Conservation (phyloP, 2,113 vertebrate species). For the Hiodon alosoides region DNA sequence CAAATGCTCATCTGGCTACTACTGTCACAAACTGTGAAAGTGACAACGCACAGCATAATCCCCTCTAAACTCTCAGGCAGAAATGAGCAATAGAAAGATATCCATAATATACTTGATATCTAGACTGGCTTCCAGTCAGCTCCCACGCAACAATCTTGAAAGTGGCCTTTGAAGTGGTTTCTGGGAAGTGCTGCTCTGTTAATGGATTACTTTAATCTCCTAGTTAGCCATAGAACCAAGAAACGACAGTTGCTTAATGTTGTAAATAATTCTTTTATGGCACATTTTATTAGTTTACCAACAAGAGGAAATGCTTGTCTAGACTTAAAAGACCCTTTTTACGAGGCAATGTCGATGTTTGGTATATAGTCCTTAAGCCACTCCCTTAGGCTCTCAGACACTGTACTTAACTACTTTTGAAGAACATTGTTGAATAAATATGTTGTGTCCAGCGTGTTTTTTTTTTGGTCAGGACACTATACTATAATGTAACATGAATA, state of each 20-base stretch:
- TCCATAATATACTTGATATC: background rate
- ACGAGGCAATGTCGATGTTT: slow-evolving; percentile 52
- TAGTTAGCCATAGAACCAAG: slow-evolving; percentile 51
- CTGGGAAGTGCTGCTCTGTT: slow-evolving; percentile 51
- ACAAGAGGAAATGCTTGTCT: slow-evolving; percentile 68
- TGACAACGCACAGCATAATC: slow-evolving; percentile 35
- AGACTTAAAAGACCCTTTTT: slow-evolving; percentile 59
- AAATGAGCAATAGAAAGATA: slow-evolving; percentile 32
- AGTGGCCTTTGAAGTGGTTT: slow-evolving; percentile 32
- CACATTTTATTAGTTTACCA: slow-evolving; percentile 65
- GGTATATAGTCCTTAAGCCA: slow-evolving; percentile 46
- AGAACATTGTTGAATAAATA: slow-evolving; percentile 42
- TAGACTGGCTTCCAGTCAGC: too few relatives aligned
- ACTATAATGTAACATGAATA: slow-evolving; percentile 16
- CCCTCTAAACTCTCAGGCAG: slow-evolving; percentile 36
- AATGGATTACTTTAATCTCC: slow-evolving; percentile 60
- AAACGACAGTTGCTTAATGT: slow-evolving; percentile 51
- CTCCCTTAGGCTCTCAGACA: too few relatives aligned
- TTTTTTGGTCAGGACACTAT: slow-evolving; percentile 12
- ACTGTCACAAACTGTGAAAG: slow-evolving; percentile 68
- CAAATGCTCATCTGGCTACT: slow-evolving; percentile 69
- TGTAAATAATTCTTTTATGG: slow-evolving; percentile 62
- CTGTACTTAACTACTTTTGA: slow-evolving; percentile 24
- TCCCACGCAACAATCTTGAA: slow-evolving; percentile 26
- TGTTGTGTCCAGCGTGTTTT: background rate